Percentiles rank a stretch among this genome's conserved stretches.
These are phyloP conservation scores for Cottoperca gobio DNA, from an alignment of 2,797 vertebrate species.

Conservation along the genomic window DNA sequence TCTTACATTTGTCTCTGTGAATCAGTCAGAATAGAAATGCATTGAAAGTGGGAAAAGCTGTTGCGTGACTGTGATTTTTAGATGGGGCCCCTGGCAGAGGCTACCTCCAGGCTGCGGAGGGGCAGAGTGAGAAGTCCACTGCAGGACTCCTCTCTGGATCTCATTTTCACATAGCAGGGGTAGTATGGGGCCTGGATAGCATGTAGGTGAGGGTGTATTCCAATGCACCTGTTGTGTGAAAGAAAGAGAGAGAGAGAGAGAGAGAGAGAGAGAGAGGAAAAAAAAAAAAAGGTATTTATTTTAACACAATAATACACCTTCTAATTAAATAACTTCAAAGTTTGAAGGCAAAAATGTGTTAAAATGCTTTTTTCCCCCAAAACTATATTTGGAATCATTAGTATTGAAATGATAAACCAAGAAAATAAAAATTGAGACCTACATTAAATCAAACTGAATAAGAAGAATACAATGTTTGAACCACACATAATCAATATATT, in stretches of 20 bases:
- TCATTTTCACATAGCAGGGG: slow-evolving; percentile 83
- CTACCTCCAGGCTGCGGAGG: slow-evolving; percentile 70
- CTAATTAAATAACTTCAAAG: not conserved
- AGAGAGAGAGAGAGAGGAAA: not conserved
- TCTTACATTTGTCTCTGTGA: slow-evolving; percentile 40
- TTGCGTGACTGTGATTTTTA: slow-evolving; percentile 73
- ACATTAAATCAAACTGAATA: not conserved
- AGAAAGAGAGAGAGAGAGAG: not conserved
- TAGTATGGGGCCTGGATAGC: slow-evolving; percentile 58
- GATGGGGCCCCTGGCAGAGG: slow-evolving; percentile 73
- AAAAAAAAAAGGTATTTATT: not conserved
- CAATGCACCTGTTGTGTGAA: slow-evolving; percentile 14
- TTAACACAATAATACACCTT: not conserved
- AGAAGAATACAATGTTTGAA: not conserved
- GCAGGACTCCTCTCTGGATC: slow-evolving; percentile 75
- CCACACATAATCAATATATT: not conserved
- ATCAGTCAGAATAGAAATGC: slow-evolving; percentile 49
- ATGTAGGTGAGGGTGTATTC: slow-evolving; percentile 54
- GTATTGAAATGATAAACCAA: not conserved
- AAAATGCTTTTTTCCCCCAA: not conserved
- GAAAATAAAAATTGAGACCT: not conserved
- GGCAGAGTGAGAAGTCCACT: slow-evolving; percentile 75
- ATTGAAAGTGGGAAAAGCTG: slow-evolving; percentile 46
- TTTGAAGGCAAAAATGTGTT: not conserved
- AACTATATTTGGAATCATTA: not conserved